Conservation (phyloP, 2,888 invertebrate genomes). For the Eilema griseolum region DNA sequence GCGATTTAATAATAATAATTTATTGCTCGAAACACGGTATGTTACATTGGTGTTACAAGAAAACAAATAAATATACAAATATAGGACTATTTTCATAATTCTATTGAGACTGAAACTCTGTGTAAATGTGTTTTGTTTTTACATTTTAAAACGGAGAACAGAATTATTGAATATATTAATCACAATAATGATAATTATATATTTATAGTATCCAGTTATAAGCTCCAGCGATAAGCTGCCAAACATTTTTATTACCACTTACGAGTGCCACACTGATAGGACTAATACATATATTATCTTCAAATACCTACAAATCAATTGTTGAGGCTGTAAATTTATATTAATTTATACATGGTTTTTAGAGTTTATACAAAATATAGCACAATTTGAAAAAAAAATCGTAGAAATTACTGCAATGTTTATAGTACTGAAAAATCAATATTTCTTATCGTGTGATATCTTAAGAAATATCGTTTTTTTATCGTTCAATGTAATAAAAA, state of each 20-base stretch:
- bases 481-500: background rate
- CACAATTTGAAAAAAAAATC: background rate
- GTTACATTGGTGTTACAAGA: too few relatives aligned
- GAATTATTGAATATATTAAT: background rate
- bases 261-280: constrained; percentile 8
- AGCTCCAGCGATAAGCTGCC: constrained; percentile 13
- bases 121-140: background rate
- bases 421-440: background rate
- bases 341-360: constrained; percentile 1
- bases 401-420: constrained; percentile 1
- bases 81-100: background rate
- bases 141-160: constrained; percentile 8
- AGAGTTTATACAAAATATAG: background rate
- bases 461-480: background rate
- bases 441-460: too few relatives aligned
- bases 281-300: background rate
- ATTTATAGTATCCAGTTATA: background rate
- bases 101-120: background rate
- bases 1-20: too few relatives aligned
- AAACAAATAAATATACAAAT: too few relatives aligned
- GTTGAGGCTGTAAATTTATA: background rate
- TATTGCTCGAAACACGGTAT: too few relatives aligned
- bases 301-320: background rate
- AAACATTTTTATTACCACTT: constrained; percentile 8
- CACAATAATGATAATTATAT: constrained; percentile 1